Evolutionary conservation across 2,888 invertebrate species (phyloP), one percentile per base, ranked within the genome.

Genomic region (Mellilla xanthometata): DNA sequence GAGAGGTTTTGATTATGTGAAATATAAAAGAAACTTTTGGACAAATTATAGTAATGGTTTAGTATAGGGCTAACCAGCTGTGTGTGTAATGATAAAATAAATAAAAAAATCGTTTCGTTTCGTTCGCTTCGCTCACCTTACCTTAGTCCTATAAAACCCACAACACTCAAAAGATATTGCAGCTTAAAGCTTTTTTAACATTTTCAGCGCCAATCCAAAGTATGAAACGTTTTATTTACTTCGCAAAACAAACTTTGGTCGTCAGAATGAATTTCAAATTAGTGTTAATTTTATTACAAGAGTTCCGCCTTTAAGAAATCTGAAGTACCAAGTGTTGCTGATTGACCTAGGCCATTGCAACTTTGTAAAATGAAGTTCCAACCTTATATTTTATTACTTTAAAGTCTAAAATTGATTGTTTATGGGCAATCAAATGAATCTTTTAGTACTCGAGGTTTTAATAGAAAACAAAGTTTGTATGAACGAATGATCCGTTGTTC

Each of bases 261-360:
- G 66, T 72, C 70, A 72, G 66, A 81, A 79, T 79, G 75, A 81
- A 83, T 81, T 81, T 72, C 73, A 76, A 79, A 78, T 75, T 76
- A 45, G 12, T 32, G 10, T 34, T 39, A 77, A 76, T 81, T 77
- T 75, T n/a, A n/a, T n/a, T n/a, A n/a, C 73, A 68, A 64, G 68
- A 76, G 76, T 66, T 76, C 65, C 60, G 68, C 67, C 71, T 74
- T 67, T 57, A 63, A 73, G 76, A 74, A 78, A 78, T 76, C 74
- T 76, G 69, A 62, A 72, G 70, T 68, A 62, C 58, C 57, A 58
- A 65, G 62, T 58, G 60, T 43, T 58, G 60, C 60, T 50, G 56
- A 60, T 65, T 68, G 68, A 67, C 70, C 69, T 66, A 60, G 58
- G 56, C 65, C 58, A 55, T 54, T 30, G 29, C 29, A 2, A 12